phyloP scores from a whole-genome alignment of 1,140 invertebrate genomes.

The Brachionus rotundiformis region DNA sequence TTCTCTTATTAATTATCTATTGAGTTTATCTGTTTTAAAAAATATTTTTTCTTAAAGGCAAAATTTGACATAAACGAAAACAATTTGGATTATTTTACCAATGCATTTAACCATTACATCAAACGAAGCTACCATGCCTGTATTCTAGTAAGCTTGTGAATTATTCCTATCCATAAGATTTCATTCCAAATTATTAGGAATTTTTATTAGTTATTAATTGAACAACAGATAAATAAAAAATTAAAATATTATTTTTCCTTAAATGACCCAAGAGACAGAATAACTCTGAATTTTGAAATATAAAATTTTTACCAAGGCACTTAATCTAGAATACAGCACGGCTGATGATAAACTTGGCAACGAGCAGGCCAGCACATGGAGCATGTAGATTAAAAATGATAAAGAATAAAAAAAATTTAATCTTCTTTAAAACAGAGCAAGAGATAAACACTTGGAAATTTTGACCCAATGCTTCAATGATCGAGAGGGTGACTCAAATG shows the following conservation, averaged over 20 bases:
- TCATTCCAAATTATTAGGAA: no score
- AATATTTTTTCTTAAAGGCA: neutral
- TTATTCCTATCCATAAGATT: no score
- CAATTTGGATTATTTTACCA: slow-evolving; percentile 11
- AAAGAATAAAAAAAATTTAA: neutral
- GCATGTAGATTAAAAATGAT: neutral
- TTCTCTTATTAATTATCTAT: neutral
- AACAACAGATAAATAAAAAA: no score
- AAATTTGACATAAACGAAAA: neutral
- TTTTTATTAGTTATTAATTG: no score
- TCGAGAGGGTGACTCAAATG: neutral
- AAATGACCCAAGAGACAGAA: no score
- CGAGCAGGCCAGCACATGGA: neutral
- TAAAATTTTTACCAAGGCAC: neutral
- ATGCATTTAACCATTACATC: neutral
- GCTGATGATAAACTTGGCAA: neutral
- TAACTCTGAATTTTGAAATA: neutral
- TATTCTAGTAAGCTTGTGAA: neutral
- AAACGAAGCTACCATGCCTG: neutral
- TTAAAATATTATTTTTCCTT: no score
- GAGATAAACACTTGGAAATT: slow-evolving; percentile 28
- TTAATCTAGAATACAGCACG: neutral
- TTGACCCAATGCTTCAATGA: neutral
- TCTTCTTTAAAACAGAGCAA: neutral
- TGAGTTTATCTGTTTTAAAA: neutral